These are phyloP conservation scores for Sebastes fasciatus DNA, from an alignment of 2,113 vertebrate genomes.

Conservation along the genomic window DNA sequence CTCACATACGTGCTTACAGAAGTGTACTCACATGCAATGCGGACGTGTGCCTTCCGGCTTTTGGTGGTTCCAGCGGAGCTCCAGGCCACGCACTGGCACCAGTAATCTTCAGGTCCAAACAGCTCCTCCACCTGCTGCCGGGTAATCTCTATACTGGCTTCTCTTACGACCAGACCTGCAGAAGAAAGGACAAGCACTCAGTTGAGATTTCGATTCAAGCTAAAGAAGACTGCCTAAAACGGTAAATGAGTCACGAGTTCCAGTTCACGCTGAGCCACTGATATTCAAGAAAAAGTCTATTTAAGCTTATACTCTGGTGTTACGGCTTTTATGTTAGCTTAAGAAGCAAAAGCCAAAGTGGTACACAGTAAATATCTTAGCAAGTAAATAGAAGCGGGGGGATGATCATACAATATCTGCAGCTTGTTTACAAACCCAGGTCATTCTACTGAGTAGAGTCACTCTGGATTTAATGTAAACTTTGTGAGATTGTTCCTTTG, in stretches of 20 bases:
- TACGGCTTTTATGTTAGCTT: constrained; percentile 34
- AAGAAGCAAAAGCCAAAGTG: constrained; percentile 23
- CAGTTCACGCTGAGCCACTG: not conserved
- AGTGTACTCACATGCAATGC: constrained; percentile 93
- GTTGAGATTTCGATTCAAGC: not conserved
- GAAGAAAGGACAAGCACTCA: constrained; percentile 21
- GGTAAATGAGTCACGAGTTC: constrained; percentile 7
- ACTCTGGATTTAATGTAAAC: constrained; percentile 40
- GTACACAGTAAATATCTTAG: constrained; percentile 41
- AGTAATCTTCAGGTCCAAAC: constrained; percentile 94
- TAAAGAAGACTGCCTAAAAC: not conserved
- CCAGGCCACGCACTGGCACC: constrained; percentile 98
- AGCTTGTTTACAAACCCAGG: constrained; percentile 41
- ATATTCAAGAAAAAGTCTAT: constrained; percentile 28
- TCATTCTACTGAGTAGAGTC: constrained; percentile 48
- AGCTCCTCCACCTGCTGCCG: constrained; percentile 96
- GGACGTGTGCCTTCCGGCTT: constrained; percentile 94
- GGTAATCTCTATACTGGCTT: constrained; percentile 95
- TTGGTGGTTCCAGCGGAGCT: constrained; percentile 96
- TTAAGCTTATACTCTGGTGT: constrained; percentile 33
- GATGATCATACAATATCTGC: constrained; percentile 45
- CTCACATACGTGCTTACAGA: not conserved
- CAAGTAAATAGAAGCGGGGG: constrained; percentile 29
- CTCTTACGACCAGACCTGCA: constrained; percentile 94
- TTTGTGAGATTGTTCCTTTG: constrained; percentile 48